Base-by-base conservation (phyloP, 1,140 invertebrate genomes). In the Rhagoletis zephyria region DNA sequence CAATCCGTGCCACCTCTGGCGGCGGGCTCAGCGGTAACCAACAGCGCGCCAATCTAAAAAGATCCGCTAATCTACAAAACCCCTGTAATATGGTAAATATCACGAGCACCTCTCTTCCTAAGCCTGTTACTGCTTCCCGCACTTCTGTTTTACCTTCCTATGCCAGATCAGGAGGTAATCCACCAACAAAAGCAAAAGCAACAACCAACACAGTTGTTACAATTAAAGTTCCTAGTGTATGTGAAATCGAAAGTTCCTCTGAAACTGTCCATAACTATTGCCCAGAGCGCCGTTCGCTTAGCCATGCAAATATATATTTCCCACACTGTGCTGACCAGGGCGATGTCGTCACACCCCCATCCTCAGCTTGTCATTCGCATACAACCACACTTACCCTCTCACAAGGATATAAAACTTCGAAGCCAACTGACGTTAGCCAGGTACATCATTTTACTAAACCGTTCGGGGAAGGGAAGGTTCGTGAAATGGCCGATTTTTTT, bases 401-500 rank as follows among this genome's bases (percentile, higher is more conserved):
- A 45, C 85, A 42, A 63, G 12, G 56, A 5, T 16, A 61, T 3
- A 4, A 16, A 4, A 7, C 42, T 14, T 9, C 85, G 42, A 19
- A 60, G n/a, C 40, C 7, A 40, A 3, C 42, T 2, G 74, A 56
- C 6, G 12, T 19, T 51, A 42, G 42, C 19, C 51, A 51, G 3
- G 6, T n/a, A 67, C 63, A 63, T 1, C 51, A 85, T 81, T 86
- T 85, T n/a, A 59, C 9, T 48, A 89, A 86, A 81, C 14, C 90
- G 0, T 89, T 90, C n/a, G 91, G 92, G 7, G 88, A 90, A 10
- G 92, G 92, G 10, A 93, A 93, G 81, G 94, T 91, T 90, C 95
- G 89, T 89, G 94, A 94, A 14, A 89, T 95, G 70, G 94, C 95
- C 2, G 94, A 94, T 89, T 94, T 95, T 89, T 96, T 95, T 89